Percentiles rank a stretch among this genome's conserved stretches.
Conservation (phyloP, 2,113 vertebrate genomes). For the Mandrillus leucophaeus region DNA sequence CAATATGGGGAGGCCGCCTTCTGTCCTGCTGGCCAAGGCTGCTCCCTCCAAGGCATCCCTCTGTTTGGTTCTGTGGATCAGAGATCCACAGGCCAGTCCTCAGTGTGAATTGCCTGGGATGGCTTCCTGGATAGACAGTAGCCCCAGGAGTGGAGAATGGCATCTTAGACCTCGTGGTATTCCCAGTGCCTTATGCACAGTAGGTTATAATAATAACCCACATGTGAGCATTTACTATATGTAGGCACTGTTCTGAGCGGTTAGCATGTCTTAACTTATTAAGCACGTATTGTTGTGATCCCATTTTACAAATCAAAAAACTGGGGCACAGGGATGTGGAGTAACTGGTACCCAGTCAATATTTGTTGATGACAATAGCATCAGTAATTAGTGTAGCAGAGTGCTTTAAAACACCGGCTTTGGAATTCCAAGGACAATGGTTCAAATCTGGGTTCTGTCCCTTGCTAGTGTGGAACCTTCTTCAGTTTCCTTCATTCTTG, state of each 20-base stretch:
- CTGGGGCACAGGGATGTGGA: not conserved
- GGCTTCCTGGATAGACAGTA: not conserved
- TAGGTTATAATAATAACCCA: not conserved
- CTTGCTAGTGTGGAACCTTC: not conserved
- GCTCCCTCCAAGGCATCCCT: not conserved
- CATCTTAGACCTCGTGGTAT: not conserved
- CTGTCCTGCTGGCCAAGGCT: not conserved
- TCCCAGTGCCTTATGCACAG: not conserved
- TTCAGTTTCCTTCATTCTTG: conserved; percentile 1
- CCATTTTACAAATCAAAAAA: not conserved
- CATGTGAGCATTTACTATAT: not conserved
- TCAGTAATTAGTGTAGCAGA: not conserved
- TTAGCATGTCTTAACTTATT: not conserved
- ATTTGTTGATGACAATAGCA: not conserved
- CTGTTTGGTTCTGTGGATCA: not conserved
- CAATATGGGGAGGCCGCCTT: not conserved
- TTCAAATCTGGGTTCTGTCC: not conserved
- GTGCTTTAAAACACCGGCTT: not conserved
- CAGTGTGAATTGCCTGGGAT: not conserved
- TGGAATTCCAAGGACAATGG: not conserved
- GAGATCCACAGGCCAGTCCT: not conserved
- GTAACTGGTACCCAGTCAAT: not conserved
- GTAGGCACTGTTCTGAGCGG: not conserved
- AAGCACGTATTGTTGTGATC: not conserved
- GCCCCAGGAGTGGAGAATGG: not conserved